Conservation (phyloP, 2,113 vertebrate genomes). For the Phasianus colchicus region DNA sequence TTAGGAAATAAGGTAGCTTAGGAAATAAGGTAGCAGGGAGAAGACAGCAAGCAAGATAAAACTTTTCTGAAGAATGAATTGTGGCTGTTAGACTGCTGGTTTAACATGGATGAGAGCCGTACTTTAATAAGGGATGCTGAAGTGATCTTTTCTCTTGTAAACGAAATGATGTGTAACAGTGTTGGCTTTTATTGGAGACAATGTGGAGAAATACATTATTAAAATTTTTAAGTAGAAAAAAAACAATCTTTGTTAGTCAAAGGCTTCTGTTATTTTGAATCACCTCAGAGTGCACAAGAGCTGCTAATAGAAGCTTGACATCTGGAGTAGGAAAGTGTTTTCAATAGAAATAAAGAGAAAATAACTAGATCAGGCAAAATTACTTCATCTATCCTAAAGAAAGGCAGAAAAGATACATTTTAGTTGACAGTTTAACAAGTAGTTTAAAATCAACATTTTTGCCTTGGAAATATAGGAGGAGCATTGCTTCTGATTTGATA, state of each 20-base stretch:
- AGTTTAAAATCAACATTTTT: not conserved
- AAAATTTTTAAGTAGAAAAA: not conserved
- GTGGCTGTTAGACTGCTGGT: not conserved
- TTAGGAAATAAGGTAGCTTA: not conserved
- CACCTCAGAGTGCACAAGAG: not conserved
- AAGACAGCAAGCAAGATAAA: not conserved
- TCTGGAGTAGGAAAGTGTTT: not conserved
- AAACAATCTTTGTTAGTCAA: not conserved
- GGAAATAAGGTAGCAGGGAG: not conserved
- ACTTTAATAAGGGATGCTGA: not conserved
- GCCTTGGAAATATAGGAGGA: not conserved
- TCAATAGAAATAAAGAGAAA: not conserved
- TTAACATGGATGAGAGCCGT: not conserved
- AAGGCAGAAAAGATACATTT: not conserved
- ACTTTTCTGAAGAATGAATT: not conserved
- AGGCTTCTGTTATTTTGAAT: not conserved
- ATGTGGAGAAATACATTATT: not conserved
- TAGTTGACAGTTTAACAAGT: not conserved
- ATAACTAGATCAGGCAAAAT: not conserved
- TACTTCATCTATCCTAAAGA: not conserved
- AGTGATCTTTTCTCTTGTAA: not conserved
- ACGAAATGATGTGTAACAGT: not conserved
- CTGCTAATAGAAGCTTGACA: not conserved
- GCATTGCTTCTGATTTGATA: not conserved
- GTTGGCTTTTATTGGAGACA: not conserved